Base-by-base conservation (phyloP, 2,797 vertebrate genomes). In the Nyctalus aviator region DNA sequence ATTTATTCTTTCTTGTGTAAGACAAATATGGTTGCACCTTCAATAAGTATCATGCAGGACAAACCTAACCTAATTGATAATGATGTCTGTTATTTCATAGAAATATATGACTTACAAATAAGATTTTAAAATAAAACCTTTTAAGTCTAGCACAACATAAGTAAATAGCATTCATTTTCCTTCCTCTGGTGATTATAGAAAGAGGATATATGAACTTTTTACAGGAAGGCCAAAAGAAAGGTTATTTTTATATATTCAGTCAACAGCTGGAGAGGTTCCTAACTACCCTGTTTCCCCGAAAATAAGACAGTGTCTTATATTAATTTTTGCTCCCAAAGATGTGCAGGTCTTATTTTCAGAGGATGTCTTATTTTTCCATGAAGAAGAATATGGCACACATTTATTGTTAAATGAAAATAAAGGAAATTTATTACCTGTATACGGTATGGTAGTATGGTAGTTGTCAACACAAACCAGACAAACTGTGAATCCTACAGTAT, bases 61-160 rank as follows among this genome's bases (percentile, higher is more conserved):
- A 62, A n/a, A 71, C 11, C 8, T 48, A 84, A 77, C 21, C 30
- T 71, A 35, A 32, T 17, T 73, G 35, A 81, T 41, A 76, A 89
- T 7, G 8, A 30, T 78, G 25, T 78, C 11, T 72, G 27, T 10
- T 64, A 72, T 90, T 73, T 85, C 35, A 73, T 4, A 79, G 23
- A 85, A 30, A 25, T 32, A 62, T 55, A 21, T 85, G 30, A 46
- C 32, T 35, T 55, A 37, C 25, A 69, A 50, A 27, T 62, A 84
- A 41, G 17, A 59, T 83, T 81, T 59, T 37, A 73, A 79, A 79
- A 66, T 71, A 90, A 90, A 71, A 35, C 44, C 50, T 85, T 85
- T 84, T 15, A 85, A 27, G 5, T 41, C 55, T 72, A 21, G 53
- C 50, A 79, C 15, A 66, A 64, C 41, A 3, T 48, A 62, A 48